Conservation (phyloP, 2,888 invertebrate species). For the Anorthoa munda region DNA sequence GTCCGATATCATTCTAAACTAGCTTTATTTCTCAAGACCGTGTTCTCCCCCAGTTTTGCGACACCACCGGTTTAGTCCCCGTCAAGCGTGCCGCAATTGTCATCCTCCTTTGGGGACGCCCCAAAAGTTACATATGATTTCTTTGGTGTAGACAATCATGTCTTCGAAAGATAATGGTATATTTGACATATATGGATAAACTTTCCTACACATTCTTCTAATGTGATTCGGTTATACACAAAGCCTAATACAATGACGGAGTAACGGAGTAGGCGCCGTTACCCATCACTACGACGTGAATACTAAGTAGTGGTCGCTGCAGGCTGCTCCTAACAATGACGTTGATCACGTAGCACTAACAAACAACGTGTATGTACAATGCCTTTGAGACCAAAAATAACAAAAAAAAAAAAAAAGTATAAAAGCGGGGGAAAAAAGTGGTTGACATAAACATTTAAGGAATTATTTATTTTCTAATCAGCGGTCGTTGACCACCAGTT, state of each 20-base stretch:
- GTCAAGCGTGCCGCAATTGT: not conserved
- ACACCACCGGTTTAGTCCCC: not conserved
- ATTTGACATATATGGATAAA: too few species aligned
- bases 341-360: constrained; percentile 22
- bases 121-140: too few species aligned
- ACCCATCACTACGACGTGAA: constrained; percentile 27
- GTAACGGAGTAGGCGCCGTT: constrained; percentile 54
- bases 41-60: not conserved
- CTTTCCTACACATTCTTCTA: constrained; percentile 1
- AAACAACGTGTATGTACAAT: constrained; percentile 22
- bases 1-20: constrained; percentile 5
- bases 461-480: not conserved
- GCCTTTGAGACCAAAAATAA: too few species aligned
- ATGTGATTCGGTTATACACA: constrained; percentile 9
- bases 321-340: constrained; percentile 13
- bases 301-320: constrained; percentile 38
- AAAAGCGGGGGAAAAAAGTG: too few species aligned
- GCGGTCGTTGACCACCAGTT: not conserved
- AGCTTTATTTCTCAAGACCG: not conserved
- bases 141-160: too few species aligned
- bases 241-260: constrained; percentile 21
- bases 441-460: too few species aligned
- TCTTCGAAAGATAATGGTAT: too few species aligned
- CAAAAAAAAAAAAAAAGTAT: too few species aligned
- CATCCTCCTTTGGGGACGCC: not conserved